Conservation (phyloP, 2,797 vertebrate genomes). For the Sylvia borin region DNA sequence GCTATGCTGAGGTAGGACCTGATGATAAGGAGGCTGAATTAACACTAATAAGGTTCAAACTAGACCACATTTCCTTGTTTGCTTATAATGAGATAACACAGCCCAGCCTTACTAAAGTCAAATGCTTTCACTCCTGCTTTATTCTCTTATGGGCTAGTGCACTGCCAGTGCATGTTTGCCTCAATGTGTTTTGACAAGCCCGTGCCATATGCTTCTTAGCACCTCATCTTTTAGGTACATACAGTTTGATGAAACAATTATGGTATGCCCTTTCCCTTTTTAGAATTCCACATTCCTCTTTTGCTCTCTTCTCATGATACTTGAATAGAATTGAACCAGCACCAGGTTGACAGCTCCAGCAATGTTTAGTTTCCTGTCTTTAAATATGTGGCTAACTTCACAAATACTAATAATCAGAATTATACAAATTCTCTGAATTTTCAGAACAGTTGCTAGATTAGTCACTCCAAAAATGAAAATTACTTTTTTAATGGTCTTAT, state of each 20-base stretch:
- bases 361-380: background rate
- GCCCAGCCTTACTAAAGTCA: background rate
- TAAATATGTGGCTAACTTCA: background rate
- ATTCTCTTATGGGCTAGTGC: background rate
- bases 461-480: background rate
- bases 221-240: constrained; percentile 27
- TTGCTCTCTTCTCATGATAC: background rate
- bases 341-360: background rate
- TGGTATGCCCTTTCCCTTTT: background rate
- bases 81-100: background rate
- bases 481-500: background rate
- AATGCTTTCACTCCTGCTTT: constrained; percentile 15
- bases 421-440: background rate
- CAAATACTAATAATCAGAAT: background rate
- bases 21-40: background rate
- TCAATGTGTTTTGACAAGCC: constrained; percentile 15
- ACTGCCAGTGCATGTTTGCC: background rate
- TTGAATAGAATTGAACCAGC: background rate
- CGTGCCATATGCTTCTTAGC: background rate
- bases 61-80: background rate
- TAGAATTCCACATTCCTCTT: background rate
- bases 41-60: background rate
- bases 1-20: background rate
- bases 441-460: background rate
- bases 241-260: background rate